Conservation (phyloP, 2,888 invertebrate genomes). For the Conchocele bisecta region DNA sequence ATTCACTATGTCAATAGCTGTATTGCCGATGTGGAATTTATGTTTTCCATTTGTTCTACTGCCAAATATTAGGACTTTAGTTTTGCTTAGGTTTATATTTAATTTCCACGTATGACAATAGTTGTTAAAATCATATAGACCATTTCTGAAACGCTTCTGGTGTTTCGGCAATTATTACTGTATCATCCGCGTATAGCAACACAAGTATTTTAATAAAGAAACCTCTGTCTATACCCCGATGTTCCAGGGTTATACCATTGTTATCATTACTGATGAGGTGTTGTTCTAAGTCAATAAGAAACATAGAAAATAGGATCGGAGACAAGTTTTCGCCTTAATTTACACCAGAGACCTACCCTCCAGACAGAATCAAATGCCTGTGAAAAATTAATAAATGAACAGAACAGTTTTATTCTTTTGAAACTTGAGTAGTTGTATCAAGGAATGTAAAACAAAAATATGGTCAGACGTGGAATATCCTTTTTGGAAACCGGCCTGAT, state of each 20-base stretch:
- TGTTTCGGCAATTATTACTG: slow-evolving; percentile 22
- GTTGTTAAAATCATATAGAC: slow-evolving; percentile 6
- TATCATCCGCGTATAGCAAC: slow-evolving; percentile 37
- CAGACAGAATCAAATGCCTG: slow-evolving; percentile 15
- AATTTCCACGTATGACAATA: slow-evolving; percentile 34
- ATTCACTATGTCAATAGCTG: background rate
- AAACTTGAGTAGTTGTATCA: background rate
- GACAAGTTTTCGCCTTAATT: slow-evolving; percentile 20
- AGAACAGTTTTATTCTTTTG: background rate
- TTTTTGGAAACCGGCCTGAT: background rate
- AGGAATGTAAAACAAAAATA: background rate
- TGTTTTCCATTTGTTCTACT: background rate
- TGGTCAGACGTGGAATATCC: background rate
- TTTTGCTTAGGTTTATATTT: slow-evolving; percentile 30
- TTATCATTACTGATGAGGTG: background rate
- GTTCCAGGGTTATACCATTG: background rate
- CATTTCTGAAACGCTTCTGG: slow-evolving; percentile 11
- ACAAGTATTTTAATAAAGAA: slow-evolving; percentile 6
- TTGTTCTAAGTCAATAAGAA: slow-evolving; percentile 9
- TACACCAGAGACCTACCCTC: slow-evolving; percentile 18
- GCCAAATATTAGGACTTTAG: slow-evolving; percentile 33
- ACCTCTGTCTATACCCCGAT: background rate
- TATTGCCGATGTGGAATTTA: background rate
- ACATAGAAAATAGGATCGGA: slow-evolving; percentile 2
- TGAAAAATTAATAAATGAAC: background rate